These are phyloP conservation scores for Glaucidium brasilianum DNA, from an alignment of 2,113 vertebrate species.

Conservation along the genomic window DNA sequence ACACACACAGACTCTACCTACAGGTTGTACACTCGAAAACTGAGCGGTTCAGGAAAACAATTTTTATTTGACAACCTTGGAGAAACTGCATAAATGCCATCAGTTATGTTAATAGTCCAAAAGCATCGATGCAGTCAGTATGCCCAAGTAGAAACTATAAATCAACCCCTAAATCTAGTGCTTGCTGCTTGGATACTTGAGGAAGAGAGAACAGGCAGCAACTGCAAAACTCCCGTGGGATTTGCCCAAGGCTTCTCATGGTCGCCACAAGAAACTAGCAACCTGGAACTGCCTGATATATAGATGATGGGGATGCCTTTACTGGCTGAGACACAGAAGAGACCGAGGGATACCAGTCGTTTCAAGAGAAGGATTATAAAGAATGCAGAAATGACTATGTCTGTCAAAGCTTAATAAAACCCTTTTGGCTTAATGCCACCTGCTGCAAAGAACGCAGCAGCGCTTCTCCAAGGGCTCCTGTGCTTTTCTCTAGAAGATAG, in stretches of 20 bases:
- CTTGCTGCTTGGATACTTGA: neutral
- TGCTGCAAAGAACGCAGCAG: neutral
- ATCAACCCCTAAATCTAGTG: neutral
- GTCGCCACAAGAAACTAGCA: neutral
- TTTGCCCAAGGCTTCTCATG: neutral
- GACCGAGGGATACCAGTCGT: neutral
- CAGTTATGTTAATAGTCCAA: neutral
- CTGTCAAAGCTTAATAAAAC: neutral
- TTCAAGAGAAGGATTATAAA: neutral
- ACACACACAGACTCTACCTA: neutral
- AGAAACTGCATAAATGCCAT: neutral
- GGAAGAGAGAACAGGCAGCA: neutral
- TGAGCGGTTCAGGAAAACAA: neutral
- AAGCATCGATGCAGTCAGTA: rapidly evolving
- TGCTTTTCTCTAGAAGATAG: neutral
- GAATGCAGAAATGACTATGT: neutral
- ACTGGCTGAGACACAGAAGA: neutral
- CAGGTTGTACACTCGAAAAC: neutral
- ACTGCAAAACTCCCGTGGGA: neutral
- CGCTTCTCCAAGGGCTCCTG: neutral
- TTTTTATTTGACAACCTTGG: neutral
- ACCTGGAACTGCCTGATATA: neutral
- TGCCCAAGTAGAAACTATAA: neutral
- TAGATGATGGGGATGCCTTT: neutral
- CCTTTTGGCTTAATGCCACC: conserved; percentile 2